phyloP scores from a whole-genome alignment of 2,888 invertebrate species.

The Octonoba sinensis region DNA sequence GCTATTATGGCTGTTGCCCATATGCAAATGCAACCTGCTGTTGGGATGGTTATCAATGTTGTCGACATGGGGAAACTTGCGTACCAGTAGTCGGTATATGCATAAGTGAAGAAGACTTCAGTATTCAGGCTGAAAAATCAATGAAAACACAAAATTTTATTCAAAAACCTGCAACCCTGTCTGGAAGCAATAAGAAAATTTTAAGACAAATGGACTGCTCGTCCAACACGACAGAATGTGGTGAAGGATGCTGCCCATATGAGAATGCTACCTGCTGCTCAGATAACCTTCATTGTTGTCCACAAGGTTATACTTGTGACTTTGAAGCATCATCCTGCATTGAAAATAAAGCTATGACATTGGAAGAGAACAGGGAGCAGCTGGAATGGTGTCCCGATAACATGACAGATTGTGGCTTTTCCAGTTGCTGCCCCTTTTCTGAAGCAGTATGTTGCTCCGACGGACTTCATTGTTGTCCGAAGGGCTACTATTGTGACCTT shows the following conservation, averaged over 20 bases:
- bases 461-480: too few species aligned
- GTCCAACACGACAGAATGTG: neutral
- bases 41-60: neutral
- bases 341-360: too few species aligned
- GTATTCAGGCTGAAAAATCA: neutral
- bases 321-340: too few species aligned
- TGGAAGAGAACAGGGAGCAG: too few species aligned
- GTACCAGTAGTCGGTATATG: neutral
- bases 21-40: neutral
- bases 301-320: neutral
- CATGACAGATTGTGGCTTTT: too few species aligned
- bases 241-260: neutral
- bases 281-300: conserved; percentile 7
- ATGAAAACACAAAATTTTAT: too few species aligned
- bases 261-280: neutral
- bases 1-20: neutral
- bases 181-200: too few species aligned
- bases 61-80: neutral
- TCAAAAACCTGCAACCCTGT: too few species aligned
- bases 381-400: too few species aligned
- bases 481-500: too few species aligned
- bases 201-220: neutral
- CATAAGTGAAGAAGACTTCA: neutral
- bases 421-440: too few species aligned
- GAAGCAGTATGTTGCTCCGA: too few species aligned